These are phyloP conservation scores for Melinopterus prodromus DNA, from an alignment of 2,888 invertebrate species.

Conservation along the genomic window DNA sequence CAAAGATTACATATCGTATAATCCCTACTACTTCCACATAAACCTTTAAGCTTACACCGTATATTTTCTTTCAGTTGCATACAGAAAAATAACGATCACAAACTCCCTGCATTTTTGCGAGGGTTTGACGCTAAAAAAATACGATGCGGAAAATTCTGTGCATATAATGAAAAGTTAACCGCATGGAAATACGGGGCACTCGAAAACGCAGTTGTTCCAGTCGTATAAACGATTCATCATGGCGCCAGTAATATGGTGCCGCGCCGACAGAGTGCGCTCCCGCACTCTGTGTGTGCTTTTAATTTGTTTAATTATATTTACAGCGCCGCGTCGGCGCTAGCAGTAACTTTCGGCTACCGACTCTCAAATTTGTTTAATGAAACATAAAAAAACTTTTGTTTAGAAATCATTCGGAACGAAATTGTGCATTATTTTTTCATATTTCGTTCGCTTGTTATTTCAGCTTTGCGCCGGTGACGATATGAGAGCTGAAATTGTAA, in stretches of 20 bases:
- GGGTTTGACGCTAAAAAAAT: not conserved
- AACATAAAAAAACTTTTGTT: not conserved
- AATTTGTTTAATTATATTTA: slow-evolving; percentile 4
- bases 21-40: no score
- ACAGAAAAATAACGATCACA: not conserved
- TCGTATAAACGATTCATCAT: not conserved
- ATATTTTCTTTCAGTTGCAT: no score
- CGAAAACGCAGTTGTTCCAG: slow-evolving; percentile 4
- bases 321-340: not conserved
- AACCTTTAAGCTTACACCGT: no score
- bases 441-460: not conserved
- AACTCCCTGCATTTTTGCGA: not conserved
- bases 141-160: not conserved
- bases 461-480: not conserved
- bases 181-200: not conserved
- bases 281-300: not conserved
- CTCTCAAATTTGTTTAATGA: not conserved
- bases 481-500: not conserved
- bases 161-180: not conserved
- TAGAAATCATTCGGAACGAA: not conserved
- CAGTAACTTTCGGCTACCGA: not conserved
- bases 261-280: not conserved
- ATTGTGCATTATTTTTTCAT: not conserved
- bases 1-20: no score
- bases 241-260: not conserved